Evolutionary conservation across 2,888 invertebrate genomes (phyloP), one percentile per base, ranked within the genome.

Genomic region (Drosophila parthenogenetica): DNA sequence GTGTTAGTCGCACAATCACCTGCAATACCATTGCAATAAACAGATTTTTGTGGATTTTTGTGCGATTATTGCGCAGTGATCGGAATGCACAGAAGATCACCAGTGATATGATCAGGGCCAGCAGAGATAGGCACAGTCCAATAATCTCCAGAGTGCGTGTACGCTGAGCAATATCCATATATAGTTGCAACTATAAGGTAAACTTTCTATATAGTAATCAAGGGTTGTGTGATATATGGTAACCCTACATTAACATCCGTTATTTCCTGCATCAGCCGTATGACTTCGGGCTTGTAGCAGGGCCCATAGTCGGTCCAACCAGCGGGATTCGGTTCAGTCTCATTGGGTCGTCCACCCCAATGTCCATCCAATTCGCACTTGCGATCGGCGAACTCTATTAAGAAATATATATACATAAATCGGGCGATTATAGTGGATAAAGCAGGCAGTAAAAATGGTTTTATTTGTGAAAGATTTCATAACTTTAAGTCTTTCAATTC

Each of bases 241-340:
- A 19, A 4, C 3, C 84, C 69, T 46, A 91, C 91, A 94, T 92
- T 95, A 1, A 90, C 66, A 63, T 90, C 79, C 62, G 84, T 79
- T 49, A 91, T 90, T 66, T 89, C 95, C 57, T 93, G 93, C 69
- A 96, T 93, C 0, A 97, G 92, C 8, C 94, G 93, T 46, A 94
- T 93, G 57, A 96, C 94, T 88, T 96, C 95, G 0, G 94, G 93
- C 5, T 95, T 95, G 81, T 95, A 95, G 89, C 98, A 98, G 0
- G 94, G 94, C 0, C 96, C 95, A 89, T 96, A 98, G 91, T 97
- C 96, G 2, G 97, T 97, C 95, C 96, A 97, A 2, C 97, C 97
- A 92, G 1, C 91, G 67, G 40, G 88, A 90, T 19, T 90, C 80
- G 82, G 91, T 90, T 43, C 81, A 58, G 53, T 90, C 77, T 49